phyloP scores from a whole-genome alignment of 2,797 vertebrate genomes.

The Taenioides sp. region DNA sequence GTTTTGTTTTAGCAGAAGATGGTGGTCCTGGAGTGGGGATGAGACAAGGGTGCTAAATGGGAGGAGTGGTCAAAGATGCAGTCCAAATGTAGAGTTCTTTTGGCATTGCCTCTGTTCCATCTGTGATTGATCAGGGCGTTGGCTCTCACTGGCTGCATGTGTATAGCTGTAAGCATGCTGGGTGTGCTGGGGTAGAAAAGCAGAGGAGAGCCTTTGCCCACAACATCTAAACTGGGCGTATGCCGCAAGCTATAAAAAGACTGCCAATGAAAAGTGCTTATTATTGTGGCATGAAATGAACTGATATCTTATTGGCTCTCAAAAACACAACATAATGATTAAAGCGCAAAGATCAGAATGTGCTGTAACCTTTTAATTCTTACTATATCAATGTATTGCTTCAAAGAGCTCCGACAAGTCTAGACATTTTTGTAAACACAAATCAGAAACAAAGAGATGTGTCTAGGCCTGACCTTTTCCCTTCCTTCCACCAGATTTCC shows the following conservation, averaged over 20 bases:
- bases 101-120: constrained; percentile 68
- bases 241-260: constrained; percentile 85
- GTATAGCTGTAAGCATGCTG: constrained; percentile 43
- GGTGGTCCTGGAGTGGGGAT: constrained; percentile 30
- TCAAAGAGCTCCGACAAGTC: constrained; percentile 42
- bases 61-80: constrained; percentile 31
- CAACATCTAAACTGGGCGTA: constrained; percentile 67
- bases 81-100: constrained; percentile 36
- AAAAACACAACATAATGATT: constrained; percentile 11
- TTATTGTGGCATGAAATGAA: constrained; percentile 72
- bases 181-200: constrained; percentile 49
- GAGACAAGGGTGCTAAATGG: constrained; percentile 23
- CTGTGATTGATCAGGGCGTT: constrained; percentile 75
- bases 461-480: constrained; percentile 27
- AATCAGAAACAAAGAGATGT: constrained; percentile 27
- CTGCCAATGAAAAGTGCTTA: constrained; percentile 66
- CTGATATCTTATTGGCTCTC: constrained; percentile 51
- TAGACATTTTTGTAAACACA: constrained; percentile 41
- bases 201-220: constrained; percentile 63
- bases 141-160: constrained; percentile 53
- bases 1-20: constrained; percentile 26
- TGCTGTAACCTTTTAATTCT: constrained; percentile 20
- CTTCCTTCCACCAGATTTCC: constrained; percentile 22
- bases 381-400: constrained; percentile 45
- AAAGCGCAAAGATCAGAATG: constrained; percentile 24